Base-by-base conservation (phyloP, 2,797 vertebrate species). In the Todus mexicanus region DNA sequence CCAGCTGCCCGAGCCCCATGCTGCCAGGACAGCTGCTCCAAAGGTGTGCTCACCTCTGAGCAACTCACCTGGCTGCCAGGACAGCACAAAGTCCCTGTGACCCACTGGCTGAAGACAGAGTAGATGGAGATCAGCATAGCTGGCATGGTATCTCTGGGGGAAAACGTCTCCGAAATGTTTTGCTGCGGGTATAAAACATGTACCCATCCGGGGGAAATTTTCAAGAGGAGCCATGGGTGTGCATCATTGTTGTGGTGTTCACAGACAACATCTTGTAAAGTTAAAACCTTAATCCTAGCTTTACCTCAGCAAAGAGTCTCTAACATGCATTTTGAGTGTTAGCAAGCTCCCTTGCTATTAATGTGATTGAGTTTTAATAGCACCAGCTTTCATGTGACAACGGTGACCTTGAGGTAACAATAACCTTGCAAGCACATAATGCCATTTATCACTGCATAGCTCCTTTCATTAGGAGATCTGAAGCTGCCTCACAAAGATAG, bases 71-170 rank as follows among this genome's bases (percentile, higher is more conserved):
- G 45, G 12, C 60, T 53, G 40, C n/a, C n/a, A 53, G 42, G 21
- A 40, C n/a, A 57, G 23, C 54, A 38, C 47, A 43, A 70, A 70
- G 60, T 1, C 29, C 42, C 38, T 0, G 0, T 10, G 38, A 40
- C 17, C n/a, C 4, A 0, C 47, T 13, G 9, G 3, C 38, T 70
- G 23, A 14, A 68, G 57, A 12, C 22, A 54, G 27, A 64, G 22
- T 33, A 45, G 43, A 25, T 1, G 5, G 45, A 69, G 12, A 26
- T 23, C 27, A 23, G 12, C 22, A 12, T 0, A 2, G 43, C 33
- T 0, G 0, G n/a, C 1, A 0, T 0, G 0, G 9, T n/a, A 16
- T 16, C 9, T 54, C 22, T 8, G 10, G 15, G 33, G 31, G 8
- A n/a, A 70, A 82, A 43, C 1, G 0, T 15, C 43, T 84, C 69